Conservation (phyloP, 1,140 invertebrate species). For the Aphelenchoides besseyi region DNA sequence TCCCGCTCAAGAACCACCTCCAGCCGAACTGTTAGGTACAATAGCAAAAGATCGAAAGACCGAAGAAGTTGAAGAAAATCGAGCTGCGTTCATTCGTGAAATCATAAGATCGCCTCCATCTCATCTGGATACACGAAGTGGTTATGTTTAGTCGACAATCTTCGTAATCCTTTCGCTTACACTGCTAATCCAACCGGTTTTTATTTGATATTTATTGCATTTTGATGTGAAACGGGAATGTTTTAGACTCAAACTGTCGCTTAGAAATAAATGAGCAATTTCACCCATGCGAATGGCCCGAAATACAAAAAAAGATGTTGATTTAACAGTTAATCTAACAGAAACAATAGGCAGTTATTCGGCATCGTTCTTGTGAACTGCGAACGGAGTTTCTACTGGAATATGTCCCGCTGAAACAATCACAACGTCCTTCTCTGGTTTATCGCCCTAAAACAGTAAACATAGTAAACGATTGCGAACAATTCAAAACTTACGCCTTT, state of each 20-base stretch:
- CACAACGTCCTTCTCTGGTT: conserved; percentile 64
- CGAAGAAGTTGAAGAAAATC: conserved; percentile 17
- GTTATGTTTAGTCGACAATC: background rate
- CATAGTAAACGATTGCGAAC: background rate
- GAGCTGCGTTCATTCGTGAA: conserved; percentile 8
- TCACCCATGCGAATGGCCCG: background rate
- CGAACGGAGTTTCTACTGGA: conserved; percentile 61
- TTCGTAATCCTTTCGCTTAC: background rate
- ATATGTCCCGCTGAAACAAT: conserved; percentile 63
- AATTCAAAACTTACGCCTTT: conserved; percentile 8
- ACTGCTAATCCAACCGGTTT: background rate
- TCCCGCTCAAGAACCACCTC: background rate
- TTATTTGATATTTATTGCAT: conserved; percentile 3
- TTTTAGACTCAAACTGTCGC: background rate
- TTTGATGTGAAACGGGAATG: conserved; percentile 12
- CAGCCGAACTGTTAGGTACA: conserved; percentile 9
- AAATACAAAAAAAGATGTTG: background rate
- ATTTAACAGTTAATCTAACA: background rate
- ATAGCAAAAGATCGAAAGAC: conserved; percentile 1
- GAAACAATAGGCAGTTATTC: conserved; percentile 27
- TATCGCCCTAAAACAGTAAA: conserved; percentile 50
- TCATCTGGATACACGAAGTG: background rate
- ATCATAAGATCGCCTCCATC: conserved; percentile 12
- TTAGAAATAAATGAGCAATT: conserved; percentile 1
- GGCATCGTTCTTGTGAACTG: conserved; percentile 62